These are phyloP conservation scores for Prionailurus bengalensis DNA, from an alignment of 2,113 vertebrate genomes.

Conservation along the genomic window DNA sequence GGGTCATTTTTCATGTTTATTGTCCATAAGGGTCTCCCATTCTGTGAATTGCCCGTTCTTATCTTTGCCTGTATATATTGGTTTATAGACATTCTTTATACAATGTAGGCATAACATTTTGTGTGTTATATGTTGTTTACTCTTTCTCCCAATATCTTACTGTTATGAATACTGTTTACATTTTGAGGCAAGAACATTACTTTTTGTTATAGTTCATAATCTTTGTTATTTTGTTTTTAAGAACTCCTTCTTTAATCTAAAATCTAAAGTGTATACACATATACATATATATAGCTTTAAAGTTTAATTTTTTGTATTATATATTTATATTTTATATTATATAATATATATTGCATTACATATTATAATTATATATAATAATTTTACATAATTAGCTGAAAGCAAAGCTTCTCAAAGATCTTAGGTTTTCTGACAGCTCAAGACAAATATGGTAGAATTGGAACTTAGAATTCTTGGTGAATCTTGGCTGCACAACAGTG, in stretches of 20 bases:
- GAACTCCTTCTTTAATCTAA: not conserved
- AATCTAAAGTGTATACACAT: not conserved
- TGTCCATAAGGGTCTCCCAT: not conserved
- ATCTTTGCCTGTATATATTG: not conserved
- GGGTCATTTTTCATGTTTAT: not conserved
- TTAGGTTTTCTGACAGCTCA: not conserved
- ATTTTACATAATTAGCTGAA: not conserved
- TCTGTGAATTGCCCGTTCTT: not conserved
- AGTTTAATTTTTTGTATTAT: not conserved
- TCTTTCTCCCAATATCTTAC: not conserved
- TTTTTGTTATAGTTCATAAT: not conserved
- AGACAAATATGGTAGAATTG: not conserved
- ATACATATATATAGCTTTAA: not conserved
- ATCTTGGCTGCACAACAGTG: not conserved
- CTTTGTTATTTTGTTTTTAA: not conserved
- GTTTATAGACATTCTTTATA: not conserved
- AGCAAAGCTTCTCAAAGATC: not conserved
- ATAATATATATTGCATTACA: not conserved
- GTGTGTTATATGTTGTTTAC: not conserved
- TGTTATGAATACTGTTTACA: not conserved
- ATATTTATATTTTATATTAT: not conserved
- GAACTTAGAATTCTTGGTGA: not conserved
- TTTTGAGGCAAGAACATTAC: not conserved
- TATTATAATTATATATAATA: not conserved
- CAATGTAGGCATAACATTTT: not conserved